Evolutionary conservation across 2,888 invertebrate genomes (phyloP).

Genomic region (Spodoptera littoralis): DNA sequence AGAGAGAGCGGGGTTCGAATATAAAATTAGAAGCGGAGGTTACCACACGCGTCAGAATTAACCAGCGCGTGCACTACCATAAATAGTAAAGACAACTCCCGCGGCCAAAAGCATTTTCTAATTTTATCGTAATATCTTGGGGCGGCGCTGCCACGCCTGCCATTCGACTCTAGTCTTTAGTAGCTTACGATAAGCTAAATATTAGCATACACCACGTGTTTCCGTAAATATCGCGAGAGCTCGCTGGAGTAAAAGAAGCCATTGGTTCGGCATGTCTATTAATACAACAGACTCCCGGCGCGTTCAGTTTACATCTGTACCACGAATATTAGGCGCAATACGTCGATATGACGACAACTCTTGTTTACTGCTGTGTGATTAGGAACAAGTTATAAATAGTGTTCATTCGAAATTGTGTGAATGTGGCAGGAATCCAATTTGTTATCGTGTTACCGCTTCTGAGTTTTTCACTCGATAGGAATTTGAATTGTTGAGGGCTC

Average conservation of each 20-base stretch:
- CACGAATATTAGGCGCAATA: conserved; percentile 56
- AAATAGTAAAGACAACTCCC: conserved; percentile 86
- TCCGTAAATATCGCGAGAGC: conserved; percentile 70
- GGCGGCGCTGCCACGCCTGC: conserved; percentile 57
- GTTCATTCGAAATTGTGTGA: conserved; percentile 31
- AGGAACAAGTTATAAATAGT: conserved; percentile 48
- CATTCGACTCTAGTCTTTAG: conserved; percentile 58
- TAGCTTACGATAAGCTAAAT: conserved; percentile 53
- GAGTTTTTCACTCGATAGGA: conserved; percentile 31
- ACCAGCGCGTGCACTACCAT: conserved; percentile 81
- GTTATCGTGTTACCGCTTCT: conserved; percentile 36
- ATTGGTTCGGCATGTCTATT: conserved; percentile 66
- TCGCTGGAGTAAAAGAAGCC: conserved; percentile 65
- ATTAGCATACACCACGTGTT: conserved; percentile 63
- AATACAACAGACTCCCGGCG: conserved; percentile 72
- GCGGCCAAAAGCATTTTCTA: conserved; percentile 80
- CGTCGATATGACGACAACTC: conserved; percentile 54
- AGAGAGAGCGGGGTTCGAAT: conserved; percentile 39
- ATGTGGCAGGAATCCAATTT: conserved; percentile 46
- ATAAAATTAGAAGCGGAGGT: conserved; percentile 70
- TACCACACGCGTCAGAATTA: conserved; percentile 75
- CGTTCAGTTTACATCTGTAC: conserved; percentile 53
- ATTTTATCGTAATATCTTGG: conserved; percentile 73
- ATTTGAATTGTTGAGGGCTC: conserved; percentile 26
- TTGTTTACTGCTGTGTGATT: conserved; percentile 54